A percentile compares a stretch with the other conserved stretches of the same genome.
These are phyloP conservation scores for Nebria brevicollis DNA, from an alignment of 2,888 invertebrate species.

Conservation along the genomic window DNA sequence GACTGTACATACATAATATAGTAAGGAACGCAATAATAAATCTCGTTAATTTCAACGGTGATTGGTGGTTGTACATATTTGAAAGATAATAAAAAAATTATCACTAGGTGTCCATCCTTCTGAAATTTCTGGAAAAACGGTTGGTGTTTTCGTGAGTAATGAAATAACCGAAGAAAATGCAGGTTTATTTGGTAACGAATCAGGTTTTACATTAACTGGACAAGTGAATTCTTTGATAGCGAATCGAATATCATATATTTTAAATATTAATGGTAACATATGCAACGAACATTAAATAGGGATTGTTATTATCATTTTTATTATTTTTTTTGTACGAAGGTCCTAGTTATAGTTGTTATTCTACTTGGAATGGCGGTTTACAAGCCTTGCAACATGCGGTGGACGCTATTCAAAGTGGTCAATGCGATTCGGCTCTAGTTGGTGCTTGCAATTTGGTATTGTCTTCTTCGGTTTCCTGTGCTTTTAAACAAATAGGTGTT, in stretches of 20 bases:
- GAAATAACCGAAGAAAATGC: constrained; percentile 63
- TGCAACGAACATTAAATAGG: neutral
- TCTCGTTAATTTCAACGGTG: too few species aligned
- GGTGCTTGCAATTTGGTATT: constrained; percentile 85
- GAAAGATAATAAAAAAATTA: neutral
- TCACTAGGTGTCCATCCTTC: constrained; percentile 61
- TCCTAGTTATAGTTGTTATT: constrained; percentile 70
- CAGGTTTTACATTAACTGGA: constrained; percentile 75
- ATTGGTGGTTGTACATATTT: too few species aligned
- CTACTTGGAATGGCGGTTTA: constrained; percentile 74
- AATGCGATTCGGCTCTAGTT: constrained; percentile 91
- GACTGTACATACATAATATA: neutral
- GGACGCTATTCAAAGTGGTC: constrained; percentile 83
- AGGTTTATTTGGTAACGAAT: constrained; percentile 64
- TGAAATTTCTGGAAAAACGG: constrained; percentile 60
- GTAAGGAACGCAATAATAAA: too few species aligned
- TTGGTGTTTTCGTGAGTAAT: constrained; percentile 63
- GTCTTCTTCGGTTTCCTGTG: constrained; percentile 70
- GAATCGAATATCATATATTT: constrained; percentile 90
- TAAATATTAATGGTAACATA: constrained; percentile 80
- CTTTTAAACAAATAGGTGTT: constrained; percentile 72
- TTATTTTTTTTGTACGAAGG: constrained; percentile 61
- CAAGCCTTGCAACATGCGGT: constrained; percentile 74
- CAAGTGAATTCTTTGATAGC: constrained; percentile 93
- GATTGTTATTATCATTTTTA: constrained; percentile 63